Evolutionary conservation across 2,797 vertebrate species (phyloP), one percentile per base, ranked within the genome.

Genomic region (Sebastes taczanowskii): DNA sequence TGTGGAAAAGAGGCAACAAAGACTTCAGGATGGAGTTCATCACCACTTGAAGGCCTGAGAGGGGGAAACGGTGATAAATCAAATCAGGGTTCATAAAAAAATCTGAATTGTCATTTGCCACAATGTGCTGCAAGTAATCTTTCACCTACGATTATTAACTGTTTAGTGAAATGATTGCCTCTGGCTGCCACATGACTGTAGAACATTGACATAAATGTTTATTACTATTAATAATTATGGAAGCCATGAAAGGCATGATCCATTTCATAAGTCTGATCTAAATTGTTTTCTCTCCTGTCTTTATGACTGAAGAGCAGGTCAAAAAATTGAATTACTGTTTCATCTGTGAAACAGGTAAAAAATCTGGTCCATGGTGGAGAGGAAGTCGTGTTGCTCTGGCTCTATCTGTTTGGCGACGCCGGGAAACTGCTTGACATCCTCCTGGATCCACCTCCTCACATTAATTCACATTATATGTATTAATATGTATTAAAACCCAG

Each of bases 21-120:
- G 97, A 97, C 91, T 99, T 97, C 82, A 98, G 95, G 86, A 99
- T 97, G 90, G 98, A 98, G 89, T 98, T 99, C 93, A 99, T 96
- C 88, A 99, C 98, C 0, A 99, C 97, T 88, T 99, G 98, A 75
- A 99, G 95, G 81, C 97, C 98, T 99, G 89, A 18, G 81, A 2
- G 14, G n/a, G 58, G 59, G 34, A 88, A 75, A 23, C 3, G 42
- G 7, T 14, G 77, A 30, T 25, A 23, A 23, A 34, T 62, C 11
- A 53, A 18, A 63, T 29, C 0, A 35, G 8, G 32, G 29, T 35
- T 73, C 20, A 1, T 10, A 30, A 9, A 32, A 35, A 20, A 34
- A 29, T 46, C 27, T 14, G 9, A 25, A 56, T 25, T 14, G 55
- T 23, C 1, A 42, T 49, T 13, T 27, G 59, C 5, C 4, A 30